phyloP scores from a whole-genome alignment of 2,888 invertebrate species.

The Dicranocentrus wangi region DNA sequence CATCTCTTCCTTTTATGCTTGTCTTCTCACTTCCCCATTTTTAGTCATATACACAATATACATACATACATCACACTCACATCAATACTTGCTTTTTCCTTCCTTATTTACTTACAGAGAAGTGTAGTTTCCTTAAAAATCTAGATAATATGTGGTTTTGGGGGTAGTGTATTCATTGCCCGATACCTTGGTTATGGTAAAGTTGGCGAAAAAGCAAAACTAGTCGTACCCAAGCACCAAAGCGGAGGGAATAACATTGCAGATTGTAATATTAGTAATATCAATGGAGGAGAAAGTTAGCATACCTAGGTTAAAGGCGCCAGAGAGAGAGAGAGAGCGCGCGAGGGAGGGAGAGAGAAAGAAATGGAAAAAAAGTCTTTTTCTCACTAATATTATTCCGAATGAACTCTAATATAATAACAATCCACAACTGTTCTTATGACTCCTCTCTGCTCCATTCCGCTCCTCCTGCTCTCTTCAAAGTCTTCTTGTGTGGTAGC shows the following conservation, averaged over 20 bases:
- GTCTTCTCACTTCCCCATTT: conserved; percentile 10
- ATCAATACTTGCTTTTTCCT: conserved; percentile 37
- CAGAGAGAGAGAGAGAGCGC: neutral
- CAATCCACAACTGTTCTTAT: conserved; percentile 17
- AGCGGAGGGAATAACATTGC: conserved; percentile 5
- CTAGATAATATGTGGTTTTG: too few relatives aligned
- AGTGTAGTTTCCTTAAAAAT: neutral
- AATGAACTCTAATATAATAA: conserved; percentile 10
- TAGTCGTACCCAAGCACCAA: neutral
- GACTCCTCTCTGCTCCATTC: neutral
- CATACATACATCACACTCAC: conserved; percentile 31
- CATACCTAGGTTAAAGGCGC: too few relatives aligned
- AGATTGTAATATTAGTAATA: conserved; percentile 7
- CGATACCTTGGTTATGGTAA: neutral
- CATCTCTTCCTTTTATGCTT: conserved; percentile 38
- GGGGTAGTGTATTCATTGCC: neutral
- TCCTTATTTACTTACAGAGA: conserved; percentile 6
- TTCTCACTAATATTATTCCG: conserved; percentile 8
- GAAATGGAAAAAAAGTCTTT: neutral
- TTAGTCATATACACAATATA: conserved; percentile 40
- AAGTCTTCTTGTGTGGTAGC: neutral
- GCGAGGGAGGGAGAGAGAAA: neutral
- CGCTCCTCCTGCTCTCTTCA: conserved; percentile 2
- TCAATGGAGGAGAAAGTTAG: conserved; percentile 14
- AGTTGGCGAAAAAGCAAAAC: neutral